Conservation (phyloP, 1,140 invertebrate species). For the Paraescarpia echinospica region DNA sequence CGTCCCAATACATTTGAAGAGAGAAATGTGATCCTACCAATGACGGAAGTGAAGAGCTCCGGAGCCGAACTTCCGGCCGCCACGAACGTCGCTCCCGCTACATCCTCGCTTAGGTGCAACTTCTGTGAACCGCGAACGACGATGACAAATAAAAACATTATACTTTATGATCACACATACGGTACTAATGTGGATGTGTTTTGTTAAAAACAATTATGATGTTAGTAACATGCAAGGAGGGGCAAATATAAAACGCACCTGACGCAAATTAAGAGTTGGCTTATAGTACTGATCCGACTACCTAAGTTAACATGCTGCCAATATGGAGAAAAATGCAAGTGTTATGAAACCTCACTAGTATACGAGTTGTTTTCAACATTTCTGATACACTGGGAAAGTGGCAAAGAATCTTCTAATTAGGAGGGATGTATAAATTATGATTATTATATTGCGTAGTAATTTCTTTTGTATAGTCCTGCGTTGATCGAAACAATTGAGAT, state of each 20-base stretch:
- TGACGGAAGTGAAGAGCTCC: conserved; percentile 89
- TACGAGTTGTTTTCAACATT: not conserved
- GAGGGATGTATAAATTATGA: not conserved
- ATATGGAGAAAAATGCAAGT: no score
- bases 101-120: conserved; percentile 55
- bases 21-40: conserved; percentile 62
- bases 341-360: no score
- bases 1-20: not conserved
- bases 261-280: no score
- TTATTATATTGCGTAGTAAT: not conserved
- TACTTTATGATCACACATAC: no score
- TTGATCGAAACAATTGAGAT: not conserved
- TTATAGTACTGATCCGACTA: no score
- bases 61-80: conserved; percentile 85
- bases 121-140: conserved; percentile 35
- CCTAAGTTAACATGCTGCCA: no score
- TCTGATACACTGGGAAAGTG: not conserved
- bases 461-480: no score
- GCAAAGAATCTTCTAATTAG: not conserved
- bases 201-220: no score
- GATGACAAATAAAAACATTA: not conserved
- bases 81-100: conserved; percentile 62
- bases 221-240: no score
- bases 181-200: no score
- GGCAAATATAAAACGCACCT: no score